Evolutionary conservation across 2,113 vertebrate genomes (phyloP).

Genomic region (Phoenicopterus ruber): DNA sequence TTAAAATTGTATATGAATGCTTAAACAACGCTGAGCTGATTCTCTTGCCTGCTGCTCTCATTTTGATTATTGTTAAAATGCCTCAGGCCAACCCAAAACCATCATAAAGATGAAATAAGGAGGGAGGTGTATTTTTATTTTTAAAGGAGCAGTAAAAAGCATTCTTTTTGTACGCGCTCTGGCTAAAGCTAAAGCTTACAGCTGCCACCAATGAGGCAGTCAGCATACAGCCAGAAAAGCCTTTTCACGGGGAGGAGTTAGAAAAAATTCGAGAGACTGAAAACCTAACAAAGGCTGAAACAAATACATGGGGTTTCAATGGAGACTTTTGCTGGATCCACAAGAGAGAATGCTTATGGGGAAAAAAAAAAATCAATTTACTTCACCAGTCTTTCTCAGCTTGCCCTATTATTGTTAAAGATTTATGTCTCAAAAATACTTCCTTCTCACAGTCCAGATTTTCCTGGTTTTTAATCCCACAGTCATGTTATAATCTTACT

Average conservation of each 20-base stretch:
- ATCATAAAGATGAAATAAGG: not conserved
- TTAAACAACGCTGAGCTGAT: not conserved
- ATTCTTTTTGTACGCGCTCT: not conserved
- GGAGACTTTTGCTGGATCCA: not conserved
- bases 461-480: conserved; percentile 18
- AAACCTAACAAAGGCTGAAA: conserved; percentile 9
- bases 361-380: conserved; percentile 7
- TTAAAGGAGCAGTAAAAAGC: not conserved
- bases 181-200: not conserved
- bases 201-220: not conserved
- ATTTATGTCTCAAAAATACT: conserved; percentile 16
- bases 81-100: not conserved
- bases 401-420: conserved; percentile 20
- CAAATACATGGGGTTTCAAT: not conserved
- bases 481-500: conserved; percentile 47
- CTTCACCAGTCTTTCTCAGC: not conserved
- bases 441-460: conserved; percentile 22
- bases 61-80: not conserved
- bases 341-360: not conserved
- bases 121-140: not conserved
- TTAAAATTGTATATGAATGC: not conserved
- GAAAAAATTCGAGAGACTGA: not conserved
- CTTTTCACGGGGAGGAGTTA: not conserved
- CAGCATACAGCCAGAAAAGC: not conserved
- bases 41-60: conserved; percentile 18